Evolutionary conservation across 2,113 vertebrate species (phyloP), one percentile per base, ranked within the genome.

Genomic region (Progne subis): DNA sequence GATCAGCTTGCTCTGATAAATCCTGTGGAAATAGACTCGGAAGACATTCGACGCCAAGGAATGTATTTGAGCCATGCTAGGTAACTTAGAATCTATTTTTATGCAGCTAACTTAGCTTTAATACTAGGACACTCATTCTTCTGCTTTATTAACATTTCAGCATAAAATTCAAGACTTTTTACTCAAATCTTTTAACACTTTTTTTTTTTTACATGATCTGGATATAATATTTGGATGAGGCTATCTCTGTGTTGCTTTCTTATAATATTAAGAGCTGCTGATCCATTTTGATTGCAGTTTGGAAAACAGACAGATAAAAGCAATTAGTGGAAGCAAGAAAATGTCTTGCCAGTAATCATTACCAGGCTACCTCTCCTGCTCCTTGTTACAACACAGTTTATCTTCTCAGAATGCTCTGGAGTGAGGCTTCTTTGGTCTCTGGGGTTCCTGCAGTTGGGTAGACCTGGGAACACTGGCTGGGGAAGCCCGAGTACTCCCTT

Each of bases 1-100:
- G 99, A 99, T 95, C 99, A 99, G 88, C 98, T 99, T 98, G 98
- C 99, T 91, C 98, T 98, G 91, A 98, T 99, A 89, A 98, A 98
- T 92, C 99, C 99, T 76, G 98, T 99, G 85, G 98, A 99, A 97
- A 99, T 99, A 96, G 98, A 99, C 92, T 98, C 98, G 0, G 99
- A 99, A 96, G 99, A 99, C 94, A 98, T 99, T 96, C 98, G 98
- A 86, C 98, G 98, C 37, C 99, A 99, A 85, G 99, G 99, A 64
- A 96, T 99, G 91, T 99, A 98, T 92, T 97, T 99, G 96, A 99
- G 98, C 97, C 98, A 98, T 90, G 98, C 98, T 91, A 99, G 98
- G 99, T 99, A 97, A 98, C 96, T 91, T 76, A 7, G 11, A 78
- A 80, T 89, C 64, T 68, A 16, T 59, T 94, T 65, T 81, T 70